phyloP scores from a whole-genome alignment of 2,888 invertebrate species.

The Monochamus alternatus region DNA sequence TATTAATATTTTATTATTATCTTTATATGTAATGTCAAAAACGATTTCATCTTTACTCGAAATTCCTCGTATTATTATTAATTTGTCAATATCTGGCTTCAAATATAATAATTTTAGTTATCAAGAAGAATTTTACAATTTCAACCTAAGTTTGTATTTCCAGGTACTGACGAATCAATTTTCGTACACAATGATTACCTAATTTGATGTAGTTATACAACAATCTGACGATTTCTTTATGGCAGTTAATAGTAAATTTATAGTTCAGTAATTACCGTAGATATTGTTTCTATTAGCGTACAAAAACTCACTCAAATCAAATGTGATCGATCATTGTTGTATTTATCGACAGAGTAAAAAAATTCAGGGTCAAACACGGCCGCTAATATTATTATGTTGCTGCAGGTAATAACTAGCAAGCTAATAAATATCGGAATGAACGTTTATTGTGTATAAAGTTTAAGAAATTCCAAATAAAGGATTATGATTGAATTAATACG shows the following conservation, averaged over 20 bases:
- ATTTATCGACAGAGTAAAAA: conserved; percentile 4
- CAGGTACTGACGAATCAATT: conserved; percentile 4
- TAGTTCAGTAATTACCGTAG: conserved; percentile 14
- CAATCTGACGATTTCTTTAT: neutral
- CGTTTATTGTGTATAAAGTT: too few species aligned
- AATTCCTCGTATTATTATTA: too few species aligned
- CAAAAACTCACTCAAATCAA: conserved; percentile 14
- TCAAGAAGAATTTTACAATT: neutral
- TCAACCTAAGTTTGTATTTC: neutral
- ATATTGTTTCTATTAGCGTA: conserved; percentile 20
- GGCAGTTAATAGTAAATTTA: conserved; percentile 11
- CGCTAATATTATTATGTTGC: neutral
- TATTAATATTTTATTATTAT: too few species aligned
- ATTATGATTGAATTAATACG: too few species aligned
- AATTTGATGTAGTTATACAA: neutral
- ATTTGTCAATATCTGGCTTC: too few species aligned
- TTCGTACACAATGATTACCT: conserved; percentile 2
- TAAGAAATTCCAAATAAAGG: too few species aligned
- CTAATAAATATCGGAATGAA: neutral
- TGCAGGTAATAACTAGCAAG: neutral
- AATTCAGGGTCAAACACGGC: conserved; percentile 7
- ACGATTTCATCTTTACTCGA: too few species aligned
- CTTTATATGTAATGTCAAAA: too few species aligned
- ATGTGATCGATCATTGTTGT: neutral
- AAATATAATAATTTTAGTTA: too few species aligned